Conservation (phyloP, 2,888 invertebrate genomes). For the Taphrorychus bicolor region DNA sequence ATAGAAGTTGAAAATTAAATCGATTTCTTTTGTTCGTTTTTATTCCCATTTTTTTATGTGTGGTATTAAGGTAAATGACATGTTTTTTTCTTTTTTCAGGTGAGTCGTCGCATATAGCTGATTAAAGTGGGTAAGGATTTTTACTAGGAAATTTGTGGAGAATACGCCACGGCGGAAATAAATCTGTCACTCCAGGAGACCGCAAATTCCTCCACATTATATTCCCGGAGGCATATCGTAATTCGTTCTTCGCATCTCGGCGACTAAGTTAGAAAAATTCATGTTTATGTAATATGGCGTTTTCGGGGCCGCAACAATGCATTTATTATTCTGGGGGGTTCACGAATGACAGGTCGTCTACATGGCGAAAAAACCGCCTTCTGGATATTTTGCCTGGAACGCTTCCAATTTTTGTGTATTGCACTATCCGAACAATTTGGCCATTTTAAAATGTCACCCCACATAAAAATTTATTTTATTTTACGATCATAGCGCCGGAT, state of each 20-base stretch:
- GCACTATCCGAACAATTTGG: conserved; percentile 33
- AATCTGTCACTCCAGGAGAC: conserved; percentile 1
- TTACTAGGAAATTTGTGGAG: background rate
- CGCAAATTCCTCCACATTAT: background rate
- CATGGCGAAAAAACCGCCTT: conserved; percentile 30
- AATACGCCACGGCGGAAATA: conserved; percentile 1
- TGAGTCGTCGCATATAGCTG: background rate
- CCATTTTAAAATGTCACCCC: conserved; percentile 26
- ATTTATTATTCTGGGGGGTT: conserved; percentile 36
- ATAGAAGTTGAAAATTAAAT: background rate
- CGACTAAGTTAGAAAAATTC: conserved; percentile 27
- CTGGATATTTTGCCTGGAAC: conserved; percentile 36
- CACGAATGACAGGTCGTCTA: conserved; percentile 37
- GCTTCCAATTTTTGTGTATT: conserved; percentile 34
- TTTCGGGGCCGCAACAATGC: conserved; percentile 30
- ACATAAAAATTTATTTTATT: conserved; percentile 36
- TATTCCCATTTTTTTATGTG: conserved; percentile 2
- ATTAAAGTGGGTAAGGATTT: conserved; percentile 4
- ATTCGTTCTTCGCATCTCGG: conserved; percentile 9
- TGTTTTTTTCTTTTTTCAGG: conserved; percentile 5
- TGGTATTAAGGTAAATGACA: conserved; percentile 1
- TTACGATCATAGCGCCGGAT: conserved; percentile 1
- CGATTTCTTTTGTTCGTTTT: background rate
- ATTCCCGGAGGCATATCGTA: conserved; percentile 10
- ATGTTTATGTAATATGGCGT: conserved; percentile 32